Evolutionary conservation across 2,113 vertebrate species (phyloP).

Genomic region (Cebus imitator): DNA sequence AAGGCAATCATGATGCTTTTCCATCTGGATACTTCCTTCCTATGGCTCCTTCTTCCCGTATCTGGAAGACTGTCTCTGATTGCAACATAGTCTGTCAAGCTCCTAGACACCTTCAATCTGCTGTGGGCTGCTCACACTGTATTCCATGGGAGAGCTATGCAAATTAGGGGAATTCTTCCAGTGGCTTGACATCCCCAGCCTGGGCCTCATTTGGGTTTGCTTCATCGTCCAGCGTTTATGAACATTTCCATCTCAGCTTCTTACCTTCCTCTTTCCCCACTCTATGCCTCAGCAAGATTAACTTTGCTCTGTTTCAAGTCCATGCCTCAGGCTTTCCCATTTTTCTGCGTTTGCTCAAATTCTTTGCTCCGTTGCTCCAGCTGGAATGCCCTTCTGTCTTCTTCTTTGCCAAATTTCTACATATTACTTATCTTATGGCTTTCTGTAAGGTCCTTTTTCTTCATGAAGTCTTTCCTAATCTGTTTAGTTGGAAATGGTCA

Average conservation of each 20-base stretch:
- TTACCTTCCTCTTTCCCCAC: not conserved
- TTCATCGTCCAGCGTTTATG: not conserved
- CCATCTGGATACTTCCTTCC: not conserved
- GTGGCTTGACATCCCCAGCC: too few relatives aligned
- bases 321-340: constrained; percentile 56
- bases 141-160: not conserved
- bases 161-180: not conserved
- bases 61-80: not conserved
- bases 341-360: constrained; percentile 31
- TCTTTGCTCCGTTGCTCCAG: constrained; percentile 64
- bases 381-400: constrained; percentile 69
- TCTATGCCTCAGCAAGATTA: not conserved
- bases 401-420: constrained; percentile 60
- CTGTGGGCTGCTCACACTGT: not conserved
- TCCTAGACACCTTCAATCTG: not conserved
- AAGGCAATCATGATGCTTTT: not conserved
- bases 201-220: not conserved
- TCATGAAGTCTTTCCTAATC: not conserved
- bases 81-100: not conserved
- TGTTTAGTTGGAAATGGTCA: not conserved
- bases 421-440: constrained; percentile 6
- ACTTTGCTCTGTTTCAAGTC: constrained; percentile 48
- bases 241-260: not conserved
- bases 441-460: constrained; percentile 39
- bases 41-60: not conserved